Base-by-base conservation (phyloP, 2,113 vertebrate species). In the Cryptoleucopteryx plumbea region DNA sequence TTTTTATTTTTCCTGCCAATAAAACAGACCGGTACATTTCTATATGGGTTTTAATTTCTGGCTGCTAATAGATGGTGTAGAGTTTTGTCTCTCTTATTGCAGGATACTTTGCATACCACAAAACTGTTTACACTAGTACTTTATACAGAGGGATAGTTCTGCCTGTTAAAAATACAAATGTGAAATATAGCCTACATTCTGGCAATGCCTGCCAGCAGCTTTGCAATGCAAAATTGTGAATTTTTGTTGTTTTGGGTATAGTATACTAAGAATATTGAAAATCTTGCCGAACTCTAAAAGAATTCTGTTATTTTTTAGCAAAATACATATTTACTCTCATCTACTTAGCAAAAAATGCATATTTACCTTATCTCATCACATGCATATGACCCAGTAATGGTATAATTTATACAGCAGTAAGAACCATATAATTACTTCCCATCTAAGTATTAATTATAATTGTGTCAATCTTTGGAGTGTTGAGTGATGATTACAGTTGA, bases 391-490 rank as follows among this genome's bases (percentile, higher is more conserved):
- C 95, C 94, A 93, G 47, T 93, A 91, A 87, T 92, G 70, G 56
- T 85, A 22, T 87, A 72, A 94, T 91, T 94, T 94, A 94, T 90
- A 87, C 52, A 97, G 84, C 89, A 95, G 36, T 90, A 78, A 94
- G 63, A 92, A 75, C 59, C 73, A 62, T 81, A 50, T 86, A 81
- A 95, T 97, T 95, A 84, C 86, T 93, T 92, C 82, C 86, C 47
- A 83, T 95, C 75, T 86, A 94, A 86, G 45, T 88, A 89, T 95
- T 92, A 94, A 94, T 94, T 95, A 80, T 94, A 91, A 88, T 89
- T 92, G 77, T 92, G 81, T 87, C 75, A 88, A 31, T 95, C 72
- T 96, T 90, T 93, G 68, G 86, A 93, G 53, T 71, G 56, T 59
- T 95, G 73, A 81, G 70, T 84, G 50, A 77, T 94, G 83, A 95